These are phyloP conservation scores for Campylomormyrus tamandua DNA, from an alignment of 2,113 vertebrate species.

Conservation along the genomic window DNA sequence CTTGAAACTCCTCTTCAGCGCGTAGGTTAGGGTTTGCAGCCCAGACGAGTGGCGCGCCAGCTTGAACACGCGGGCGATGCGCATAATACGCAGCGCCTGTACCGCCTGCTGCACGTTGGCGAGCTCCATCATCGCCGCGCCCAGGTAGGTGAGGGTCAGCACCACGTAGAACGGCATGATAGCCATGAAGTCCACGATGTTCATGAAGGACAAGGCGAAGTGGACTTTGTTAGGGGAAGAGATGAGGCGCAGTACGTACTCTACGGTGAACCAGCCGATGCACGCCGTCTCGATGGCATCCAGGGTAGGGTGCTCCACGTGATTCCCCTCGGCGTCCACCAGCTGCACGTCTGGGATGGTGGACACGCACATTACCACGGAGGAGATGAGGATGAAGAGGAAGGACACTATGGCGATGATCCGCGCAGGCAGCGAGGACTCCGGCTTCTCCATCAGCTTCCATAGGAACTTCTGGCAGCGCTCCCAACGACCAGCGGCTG, in stretches of 20 bases:
- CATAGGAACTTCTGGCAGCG: constrained; percentile 80
- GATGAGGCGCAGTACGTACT: constrained; percentile 80
- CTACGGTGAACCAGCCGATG: constrained; percentile 89
- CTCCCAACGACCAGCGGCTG: constrained; percentile 65
- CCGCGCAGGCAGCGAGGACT: constrained; percentile 78
- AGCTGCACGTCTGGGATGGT: constrained; percentile 94
- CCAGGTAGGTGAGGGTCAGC: constrained; percentile 79
- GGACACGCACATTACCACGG: constrained; percentile 87
- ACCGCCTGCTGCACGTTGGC: constrained; percentile 87
- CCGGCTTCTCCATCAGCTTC: constrained; percentile 94
- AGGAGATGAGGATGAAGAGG: constrained; percentile 81
- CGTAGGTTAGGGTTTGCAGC: constrained; percentile 88
- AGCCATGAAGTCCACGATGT: constrained; percentile 84
- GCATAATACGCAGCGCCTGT: constrained; percentile 87
- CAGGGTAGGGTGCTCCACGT: constrained; percentile 79
- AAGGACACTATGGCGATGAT: constrained; percentile 82
- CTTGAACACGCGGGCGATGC: constrained; percentile 90
- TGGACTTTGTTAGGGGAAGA: constrained; percentile 82
- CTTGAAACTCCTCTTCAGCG: constrained; percentile 88
- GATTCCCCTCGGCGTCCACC: constrained; percentile 72
- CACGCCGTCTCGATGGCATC: constrained; percentile 88
- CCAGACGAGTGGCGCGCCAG: constrained; percentile 88
- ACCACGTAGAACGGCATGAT: constrained; percentile 92
- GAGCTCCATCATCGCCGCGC: constrained; percentile 84
- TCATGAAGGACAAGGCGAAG: constrained; percentile 88